Percentiles rank a stretch among this genome's conserved stretches.
Conservation (phyloP, 2,797 vertebrate genomes). For the Botia kubotai region DNA sequence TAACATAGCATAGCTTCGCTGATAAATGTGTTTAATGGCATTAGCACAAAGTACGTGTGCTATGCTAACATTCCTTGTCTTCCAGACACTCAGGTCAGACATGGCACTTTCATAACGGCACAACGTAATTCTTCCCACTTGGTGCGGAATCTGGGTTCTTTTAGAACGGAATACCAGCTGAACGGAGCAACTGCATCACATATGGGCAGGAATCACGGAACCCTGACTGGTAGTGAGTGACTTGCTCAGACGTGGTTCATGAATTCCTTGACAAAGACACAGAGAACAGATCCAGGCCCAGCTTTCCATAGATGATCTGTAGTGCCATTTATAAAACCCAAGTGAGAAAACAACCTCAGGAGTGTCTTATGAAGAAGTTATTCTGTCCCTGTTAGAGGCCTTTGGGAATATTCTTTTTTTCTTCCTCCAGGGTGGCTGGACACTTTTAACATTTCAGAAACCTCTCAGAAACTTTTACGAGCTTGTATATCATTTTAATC, state of each 20-base stretch:
- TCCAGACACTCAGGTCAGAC: conserved; percentile 61
- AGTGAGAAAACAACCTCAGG: conserved; percentile 10
- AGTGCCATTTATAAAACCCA: conserved; percentile 5
- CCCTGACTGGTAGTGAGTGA: conserved; percentile 53
- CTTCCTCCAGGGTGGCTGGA: conserved; percentile 55
- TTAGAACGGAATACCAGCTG: conserved; percentile 74
- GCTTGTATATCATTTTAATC: conserved; percentile 72
- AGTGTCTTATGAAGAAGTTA: conserved; percentile 25
- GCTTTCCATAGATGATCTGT: conserved; percentile 24
- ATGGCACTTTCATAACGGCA: conserved; percentile 58
- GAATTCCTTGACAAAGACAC: conserved; percentile 60
- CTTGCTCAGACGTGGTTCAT: conserved; percentile 68
- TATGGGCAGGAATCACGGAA: conserved; percentile 64
- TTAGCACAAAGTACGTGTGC: conserved; percentile 59
- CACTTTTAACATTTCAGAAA: conserved; percentile 67
- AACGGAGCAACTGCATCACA: conserved; percentile 71
- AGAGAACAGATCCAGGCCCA: conserved; percentile 58
- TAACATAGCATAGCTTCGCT: conserved; percentile 54
- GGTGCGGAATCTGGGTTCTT: conserved; percentile 54
- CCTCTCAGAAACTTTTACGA: conserved; percentile 63
- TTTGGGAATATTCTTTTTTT: conserved; percentile 55
- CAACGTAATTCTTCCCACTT: conserved; percentile 70
- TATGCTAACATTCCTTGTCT: conserved; percentile 51
- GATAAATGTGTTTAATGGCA: conserved; percentile 68
- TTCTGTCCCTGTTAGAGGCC: conserved; percentile 56